Base-by-base conservation (phyloP, 1,140 invertebrate species). In the Asbolus verrucosus region DNA sequence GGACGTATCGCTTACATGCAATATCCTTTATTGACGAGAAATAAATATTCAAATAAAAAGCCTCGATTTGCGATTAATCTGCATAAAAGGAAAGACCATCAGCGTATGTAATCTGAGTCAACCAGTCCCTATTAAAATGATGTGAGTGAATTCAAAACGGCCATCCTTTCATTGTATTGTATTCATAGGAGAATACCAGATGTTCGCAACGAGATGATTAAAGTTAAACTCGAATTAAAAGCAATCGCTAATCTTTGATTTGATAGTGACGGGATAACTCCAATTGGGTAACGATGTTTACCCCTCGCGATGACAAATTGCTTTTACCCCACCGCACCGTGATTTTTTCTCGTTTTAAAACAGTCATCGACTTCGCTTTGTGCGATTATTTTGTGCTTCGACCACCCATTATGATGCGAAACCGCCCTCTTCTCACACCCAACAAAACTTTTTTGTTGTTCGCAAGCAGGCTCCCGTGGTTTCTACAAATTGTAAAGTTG, bases 201-300 rank as follows among this genome's bases (percentile, higher is more conserved):
- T 78, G 77, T 77, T 76, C 73, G 39, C 68, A 73, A 69, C 67
- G 75, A 73, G 67, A 67, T 79, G 77, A 79, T 79, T 79, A 78
- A 79, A 79, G 77, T 79, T 78, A 79, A 77, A 77, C 76, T 75
- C 67, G 69, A 73, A 78, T 77, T 76, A 77, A 76, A 76, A 76
- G 72, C 72, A 60, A 76, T 77, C 71, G 67, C 69, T 66, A 72
- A 75, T 75, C 75, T 70, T 59, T 74, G 75, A 74, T 76, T 73
- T 70, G 73, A 77, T 74, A 75, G 75, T 74, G 72, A 74, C 74
- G 72, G n/a, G 76, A 78, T 78, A 77, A 78, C 70, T 75, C 71
- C 70, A 76, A 74, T 75, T 69, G 65, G 30, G 66, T 46, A 63
- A 59, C 67, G 62, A 63, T 75, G 71, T 75, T 76, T 70, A 21